Percentiles rank a stretch among this genome's conserved stretches.
Conservation (phyloP, 2,797 vertebrate species). For the Macroramphosus scolopax region DNA sequence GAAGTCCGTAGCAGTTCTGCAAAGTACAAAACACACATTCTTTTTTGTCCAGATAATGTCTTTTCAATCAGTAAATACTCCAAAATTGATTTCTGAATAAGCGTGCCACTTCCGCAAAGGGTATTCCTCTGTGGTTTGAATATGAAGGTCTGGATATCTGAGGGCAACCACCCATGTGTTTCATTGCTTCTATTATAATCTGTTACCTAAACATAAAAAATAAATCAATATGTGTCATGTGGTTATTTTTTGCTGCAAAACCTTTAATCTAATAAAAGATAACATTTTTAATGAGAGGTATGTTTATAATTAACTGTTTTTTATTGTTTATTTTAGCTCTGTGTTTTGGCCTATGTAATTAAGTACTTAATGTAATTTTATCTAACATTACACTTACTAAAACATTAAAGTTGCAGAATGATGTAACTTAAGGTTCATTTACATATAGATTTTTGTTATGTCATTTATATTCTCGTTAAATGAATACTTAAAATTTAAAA, state of each 20-base stretch:
- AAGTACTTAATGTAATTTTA: background rate
- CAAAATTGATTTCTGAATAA: background rate
- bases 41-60: background rate
- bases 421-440: conserved; percentile 3
- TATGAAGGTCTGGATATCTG: background rate
- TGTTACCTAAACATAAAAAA: background rate
- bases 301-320: background rate
- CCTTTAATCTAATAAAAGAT: no score
- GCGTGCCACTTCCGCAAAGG: background rate
- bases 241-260: no score
- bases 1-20: background rate
- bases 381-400: background rate
- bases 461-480: conserved; percentile 2
- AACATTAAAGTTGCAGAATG: conserved; percentile 5
- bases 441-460: conserved; percentile 1
- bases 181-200: background rate
- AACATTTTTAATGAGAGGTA: background rate
- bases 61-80: background rate
- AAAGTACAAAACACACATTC: conserved; percentile 4
- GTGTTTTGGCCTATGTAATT: background rate
- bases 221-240: no score
- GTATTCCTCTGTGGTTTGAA: background rate
- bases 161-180: background rate
- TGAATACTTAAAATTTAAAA: background rate
- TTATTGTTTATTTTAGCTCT: conserved; percentile 4